Conservation (phyloP, 2,797 vertebrate species). For the Pseudochromis fuscus region DNA sequence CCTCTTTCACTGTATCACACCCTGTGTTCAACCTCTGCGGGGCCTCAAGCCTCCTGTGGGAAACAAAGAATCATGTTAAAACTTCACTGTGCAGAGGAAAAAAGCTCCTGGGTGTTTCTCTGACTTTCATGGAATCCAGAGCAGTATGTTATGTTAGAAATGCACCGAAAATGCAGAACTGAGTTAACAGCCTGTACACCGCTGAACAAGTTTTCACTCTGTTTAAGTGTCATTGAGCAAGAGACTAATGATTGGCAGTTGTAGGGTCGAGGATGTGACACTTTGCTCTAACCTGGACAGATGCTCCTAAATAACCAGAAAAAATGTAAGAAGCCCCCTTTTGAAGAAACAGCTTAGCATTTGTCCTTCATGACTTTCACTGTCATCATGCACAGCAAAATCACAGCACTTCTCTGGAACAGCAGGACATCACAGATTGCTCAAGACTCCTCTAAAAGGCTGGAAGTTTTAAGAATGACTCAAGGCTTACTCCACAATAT, state of each 20-base stretch:
- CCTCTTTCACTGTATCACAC: constrained; percentile 11
- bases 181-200: neutral
- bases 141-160: neutral
- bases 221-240: constrained; percentile 9
- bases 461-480: constrained; percentile 67
- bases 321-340: neutral
- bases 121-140: constrained; percentile 2
- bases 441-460: constrained; percentile 57
- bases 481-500: constrained; percentile 63
- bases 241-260: neutral
- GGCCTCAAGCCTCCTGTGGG: constrained; percentile 1
- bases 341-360: constrained; percentile 12
- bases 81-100: constrained; percentile 9
- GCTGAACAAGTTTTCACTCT: neutral
- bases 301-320: constrained; percentile 19
- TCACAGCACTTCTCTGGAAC: constrained; percentile 15
- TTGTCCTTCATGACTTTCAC: constrained; percentile 22
- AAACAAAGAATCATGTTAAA: constrained; percentile 16
- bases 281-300: constrained; percentile 4
- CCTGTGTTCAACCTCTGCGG: constrained; percentile 19
- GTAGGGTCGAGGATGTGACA: neutral
- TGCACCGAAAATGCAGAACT: constrained; percentile 3
- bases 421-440: constrained; percentile 41
- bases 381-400: constrained; percentile 20
- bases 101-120: constrained; percentile 7